phyloP scores from a whole-genome alignment of 2,797 vertebrate species.

The Silurus aristotelis region DNA sequence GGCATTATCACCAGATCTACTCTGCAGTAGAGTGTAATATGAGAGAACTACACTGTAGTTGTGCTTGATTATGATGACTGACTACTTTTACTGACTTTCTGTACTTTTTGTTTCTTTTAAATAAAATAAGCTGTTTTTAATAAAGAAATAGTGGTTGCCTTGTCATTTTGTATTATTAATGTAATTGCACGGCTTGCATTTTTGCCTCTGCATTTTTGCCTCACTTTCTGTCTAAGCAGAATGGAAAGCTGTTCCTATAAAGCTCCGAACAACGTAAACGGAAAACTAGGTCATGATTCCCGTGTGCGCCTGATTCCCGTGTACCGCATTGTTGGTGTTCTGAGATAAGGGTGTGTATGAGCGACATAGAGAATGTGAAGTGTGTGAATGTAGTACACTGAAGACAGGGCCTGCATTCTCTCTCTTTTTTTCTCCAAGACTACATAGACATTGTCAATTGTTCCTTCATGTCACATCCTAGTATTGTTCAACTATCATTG shows the following conservation, averaged over 20 bases:
- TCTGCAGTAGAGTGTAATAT: conserved; percentile 38
- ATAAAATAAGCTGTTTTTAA: conserved; percentile 42
- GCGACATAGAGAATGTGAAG: neutral
- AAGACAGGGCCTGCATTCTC: neutral
- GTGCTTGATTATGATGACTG: conserved; percentile 45
- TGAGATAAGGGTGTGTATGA: conserved; percentile 15
- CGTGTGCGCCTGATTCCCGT: neutral
- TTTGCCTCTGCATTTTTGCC: neutral
- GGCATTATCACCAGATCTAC: conserved; percentile 24
- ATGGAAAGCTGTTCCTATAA: neutral
- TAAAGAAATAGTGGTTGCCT: neutral
- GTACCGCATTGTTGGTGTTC: neutral
- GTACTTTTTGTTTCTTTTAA: conserved; percentile 38
- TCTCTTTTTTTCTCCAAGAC: neutral
- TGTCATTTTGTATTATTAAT: neutral
- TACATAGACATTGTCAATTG: neutral
- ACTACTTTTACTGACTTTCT: conserved; percentile 29
- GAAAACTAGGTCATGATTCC: conserved; percentile 39
- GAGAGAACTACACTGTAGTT: conserved; percentile 38
- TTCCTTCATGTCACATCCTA: neutral
- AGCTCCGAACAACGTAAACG: conserved; percentile 16
- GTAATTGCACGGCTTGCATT: neutral
- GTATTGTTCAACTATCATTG: neutral
- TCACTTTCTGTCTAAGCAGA: neutral
- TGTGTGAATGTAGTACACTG: neutral